Evolutionary conservation across 2,113 vertebrate genomes (phyloP), one percentile per base, ranked within the genome.

Genomic region (Taxidea taxus): DNA sequence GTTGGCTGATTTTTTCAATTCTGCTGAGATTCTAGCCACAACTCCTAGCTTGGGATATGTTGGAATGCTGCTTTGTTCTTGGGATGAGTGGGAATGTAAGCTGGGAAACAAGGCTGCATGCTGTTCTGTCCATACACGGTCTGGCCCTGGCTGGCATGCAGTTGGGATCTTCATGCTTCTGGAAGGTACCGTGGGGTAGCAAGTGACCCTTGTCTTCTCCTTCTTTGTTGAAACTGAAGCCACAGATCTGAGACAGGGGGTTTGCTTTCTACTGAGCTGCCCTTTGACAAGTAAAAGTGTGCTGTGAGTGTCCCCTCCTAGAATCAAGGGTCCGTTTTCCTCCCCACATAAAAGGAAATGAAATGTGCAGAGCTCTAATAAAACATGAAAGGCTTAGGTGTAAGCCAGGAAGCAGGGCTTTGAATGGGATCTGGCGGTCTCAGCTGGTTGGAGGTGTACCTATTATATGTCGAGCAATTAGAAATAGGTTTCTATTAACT

Each of bases 371-470:
- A 39, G 93, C 98, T 97, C 97, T 98, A 98, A 99, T 98, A 99
- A 98, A 98, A 99, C 97, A 99, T 98, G 98, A 99, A 99, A 99
- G 99, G 98, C 98, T 98, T 98, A 98, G 92, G 97, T 96, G 96
- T 98, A 98, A 98, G 98, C 97, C 87, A 2, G 95, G 66, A 96
- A 98, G 97, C 97, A 80, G 96, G 89, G 96, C 94, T 98, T 88
- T 98, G 98, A 98, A 98, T 97, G 98, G 97, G 80, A 93, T 98
- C 93, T 68, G 74, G 96, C 37, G 98, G 99, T 98, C 99, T 99
- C 99, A 99, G 99, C 99, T 99, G 99, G 99, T 99, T 98, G 98
- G 99, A 99, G 98, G 98, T 98, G 94, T 98, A 99, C 95, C 98
- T 98, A 98, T 99, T 99, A 99, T 98, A 96, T 83, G 97, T 86